Conservation (phyloP, 2,797 vertebrate genomes). For the Hoplostethus mediterraneus region DNA sequence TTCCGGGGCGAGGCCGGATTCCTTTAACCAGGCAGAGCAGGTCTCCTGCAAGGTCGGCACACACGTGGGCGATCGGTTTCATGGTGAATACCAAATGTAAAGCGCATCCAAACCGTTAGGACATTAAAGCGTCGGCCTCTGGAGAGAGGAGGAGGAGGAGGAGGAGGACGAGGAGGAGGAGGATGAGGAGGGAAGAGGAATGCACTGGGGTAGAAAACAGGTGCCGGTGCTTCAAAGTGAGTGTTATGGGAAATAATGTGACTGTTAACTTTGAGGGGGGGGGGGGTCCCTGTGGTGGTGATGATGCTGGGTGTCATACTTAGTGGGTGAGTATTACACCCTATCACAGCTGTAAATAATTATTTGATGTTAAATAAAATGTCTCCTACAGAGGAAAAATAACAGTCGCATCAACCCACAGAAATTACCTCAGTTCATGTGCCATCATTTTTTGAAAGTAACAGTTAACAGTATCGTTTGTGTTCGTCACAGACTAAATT, state of each 20-base stretch:
- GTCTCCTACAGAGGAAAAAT: constrained; percentile 31
- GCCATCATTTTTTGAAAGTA: constrained; percentile 44
- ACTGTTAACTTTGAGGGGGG: constrained; percentile 51
- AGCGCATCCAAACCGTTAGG: constrained; percentile 50
- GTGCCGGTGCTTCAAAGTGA: constrained; percentile 62
- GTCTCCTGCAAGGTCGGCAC: constrained; percentile 62
- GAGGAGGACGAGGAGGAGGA: too few species aligned
- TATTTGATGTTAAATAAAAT: constrained; percentile 12
- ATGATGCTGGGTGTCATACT: constrained; percentile 60
- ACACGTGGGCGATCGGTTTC: constrained; percentile 68
- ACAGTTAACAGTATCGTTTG: neutral
- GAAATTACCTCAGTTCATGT: constrained; percentile 67
- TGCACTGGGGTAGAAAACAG: constrained; percentile 56
- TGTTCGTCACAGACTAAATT: neutral
- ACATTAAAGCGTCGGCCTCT: constrained; percentile 69
- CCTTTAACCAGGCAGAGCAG: constrained; percentile 64
- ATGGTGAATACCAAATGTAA: constrained; percentile 75
- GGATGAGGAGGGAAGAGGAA: constrained; percentile 24
- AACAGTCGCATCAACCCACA: constrained; percentile 35
- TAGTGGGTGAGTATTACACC: constrained; percentile 52
- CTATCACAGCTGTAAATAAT: constrained; percentile 64
- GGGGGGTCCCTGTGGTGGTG: constrained; percentile 53
- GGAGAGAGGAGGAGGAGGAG: constrained; percentile 47
- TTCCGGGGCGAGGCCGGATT: constrained; percentile 59
- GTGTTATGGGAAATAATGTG: constrained; percentile 75